Base-by-base conservation (phyloP, 2,797 vertebrate species). In the Sparidentex hasta region DNA sequence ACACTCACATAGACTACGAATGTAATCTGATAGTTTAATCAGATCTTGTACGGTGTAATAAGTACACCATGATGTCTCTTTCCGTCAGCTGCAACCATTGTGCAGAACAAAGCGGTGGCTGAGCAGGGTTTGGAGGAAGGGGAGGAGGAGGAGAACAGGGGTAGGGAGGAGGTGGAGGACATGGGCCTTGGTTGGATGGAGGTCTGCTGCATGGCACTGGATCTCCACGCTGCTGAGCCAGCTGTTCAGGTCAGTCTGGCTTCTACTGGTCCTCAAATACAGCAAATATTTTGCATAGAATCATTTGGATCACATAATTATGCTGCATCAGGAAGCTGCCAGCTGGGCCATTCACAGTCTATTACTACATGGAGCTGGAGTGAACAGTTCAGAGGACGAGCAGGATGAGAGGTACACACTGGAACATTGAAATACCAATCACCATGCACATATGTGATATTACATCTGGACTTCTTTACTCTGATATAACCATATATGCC, bases 271-370 rank as follows among this genome's bases (percentile, higher is more conserved):
- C 5, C 7, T 27, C 0, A 1, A 48, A 8, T 11, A 1, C 16
- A 21, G 46, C 0, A 11, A 13, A 46, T 43, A 11, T 25, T 43
- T 33, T 6, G 25, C 7, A 14, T 0, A 5, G 18, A 21, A 6
- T 23, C 1, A 4, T 21, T 55, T 47, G 5, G 1, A 33, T n/a
- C 11, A 16, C 17, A 1, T 16, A 44, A n/a, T 27, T 46, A 20
- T 13, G 51, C 41, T 66, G 13, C 33, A 7, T 67, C 90, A 99
- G 98, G 97, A 98, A 81, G 97, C 98, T n/a, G 96, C 97, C 0
- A 97, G 98, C 84, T 97, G 97, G 97, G 97, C 98, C 76, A 87
- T 99, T 55, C 96, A 98, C 88, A 97, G 95, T 65, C 96, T 99
- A 75, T 89, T 98, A 51, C 89, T 98, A 70, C 96, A 98, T 66